Evolutionary conservation across 1,140 invertebrate genomes (phyloP).

Genomic region (Zelostemma sp.): DNA sequence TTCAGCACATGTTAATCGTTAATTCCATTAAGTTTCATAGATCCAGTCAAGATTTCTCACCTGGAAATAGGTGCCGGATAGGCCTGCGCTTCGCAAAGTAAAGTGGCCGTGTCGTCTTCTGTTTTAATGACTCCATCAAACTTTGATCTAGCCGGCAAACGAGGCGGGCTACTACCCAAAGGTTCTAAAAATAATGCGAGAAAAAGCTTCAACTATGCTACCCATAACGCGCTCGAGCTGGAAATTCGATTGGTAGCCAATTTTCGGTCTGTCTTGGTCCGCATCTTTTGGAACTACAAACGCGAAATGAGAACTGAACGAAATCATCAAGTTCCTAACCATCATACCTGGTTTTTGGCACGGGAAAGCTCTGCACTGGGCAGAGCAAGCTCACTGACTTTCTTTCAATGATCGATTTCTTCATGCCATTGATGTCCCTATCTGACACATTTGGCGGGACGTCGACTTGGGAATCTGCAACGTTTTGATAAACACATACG

Average conservation of each 20-base stretch:
- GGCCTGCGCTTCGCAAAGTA: conserved; percentile 76
- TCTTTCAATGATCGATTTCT: conserved; percentile 61
- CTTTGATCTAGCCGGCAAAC: conserved; percentile 71
- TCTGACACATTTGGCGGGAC: conserved; percentile 70
- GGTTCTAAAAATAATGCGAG: conserved; percentile 48
- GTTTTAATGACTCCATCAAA: conserved; percentile 61
- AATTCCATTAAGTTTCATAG: too few relatives aligned
- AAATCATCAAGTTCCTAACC: background rate
- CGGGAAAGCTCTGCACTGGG: conserved; percentile 79
- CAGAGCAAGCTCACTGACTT: conserved; percentile 74
- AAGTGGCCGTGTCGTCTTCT: conserved; percentile 65
- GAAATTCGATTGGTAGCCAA: background rate
- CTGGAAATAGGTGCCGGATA: conserved; percentile 74
- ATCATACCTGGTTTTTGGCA: conserved; percentile 76
- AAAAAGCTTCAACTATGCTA: too few relatives aligned
- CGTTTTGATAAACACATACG: too few relatives aligned
- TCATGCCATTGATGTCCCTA: conserved; percentile 64
- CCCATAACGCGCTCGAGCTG: too few relatives aligned
- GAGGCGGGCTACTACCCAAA: conserved; percentile 73
- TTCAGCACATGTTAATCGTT: too few relatives aligned
- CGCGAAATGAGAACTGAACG: too few relatives aligned
- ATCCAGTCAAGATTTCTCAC: conserved; percentile 40
- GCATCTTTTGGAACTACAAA: background rate
- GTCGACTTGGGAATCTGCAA: conserved; percentile 69
- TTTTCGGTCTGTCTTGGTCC: background rate